These are phyloP conservation scores for Eupsittula cactorum DNA, from an alignment of 2,113 vertebrate genomes.

Conservation along the genomic window DNA sequence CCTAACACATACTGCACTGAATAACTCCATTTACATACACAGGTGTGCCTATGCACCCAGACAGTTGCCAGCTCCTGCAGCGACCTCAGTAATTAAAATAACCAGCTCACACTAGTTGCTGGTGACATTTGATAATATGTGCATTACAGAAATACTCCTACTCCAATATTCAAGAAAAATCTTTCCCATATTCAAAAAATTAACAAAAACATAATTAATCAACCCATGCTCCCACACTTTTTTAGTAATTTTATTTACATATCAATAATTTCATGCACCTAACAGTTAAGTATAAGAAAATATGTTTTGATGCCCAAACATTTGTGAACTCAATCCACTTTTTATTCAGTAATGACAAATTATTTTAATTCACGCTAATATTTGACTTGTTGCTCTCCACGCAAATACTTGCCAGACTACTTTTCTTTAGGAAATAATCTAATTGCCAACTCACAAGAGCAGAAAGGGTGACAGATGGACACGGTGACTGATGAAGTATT, in stretches of 20 bases:
- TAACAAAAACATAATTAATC: not conserved
- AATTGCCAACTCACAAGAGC: not conserved
- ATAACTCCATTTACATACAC: not conserved
- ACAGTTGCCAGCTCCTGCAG: not conserved
- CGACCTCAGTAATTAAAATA: not conserved
- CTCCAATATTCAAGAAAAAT: not conserved
- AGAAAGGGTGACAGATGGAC: slow-evolving; percentile 11
- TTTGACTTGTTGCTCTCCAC: not conserved
- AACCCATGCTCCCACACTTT: not conserved
- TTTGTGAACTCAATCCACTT: not conserved
- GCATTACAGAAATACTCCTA: not conserved
- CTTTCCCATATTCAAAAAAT: not conserved
- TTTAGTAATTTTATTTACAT: not conserved
- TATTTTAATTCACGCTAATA: not conserved
- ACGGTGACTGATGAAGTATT: not conserved
- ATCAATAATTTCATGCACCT: not conserved
- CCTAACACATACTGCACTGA: not conserved
- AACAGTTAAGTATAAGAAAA: not conserved
- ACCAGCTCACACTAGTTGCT: not conserved
- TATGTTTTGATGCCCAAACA: not conserved
- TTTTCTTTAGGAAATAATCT: slow-evolving; percentile 18
- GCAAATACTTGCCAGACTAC: not conserved
- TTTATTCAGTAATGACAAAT: not conserved
- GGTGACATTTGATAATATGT: not conserved
- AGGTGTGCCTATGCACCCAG: not conserved